These are phyloP conservation scores for Prosopocoilus inquinatus DNA, from an alignment of 2,888 invertebrate genomes.

Conservation along the genomic window DNA sequence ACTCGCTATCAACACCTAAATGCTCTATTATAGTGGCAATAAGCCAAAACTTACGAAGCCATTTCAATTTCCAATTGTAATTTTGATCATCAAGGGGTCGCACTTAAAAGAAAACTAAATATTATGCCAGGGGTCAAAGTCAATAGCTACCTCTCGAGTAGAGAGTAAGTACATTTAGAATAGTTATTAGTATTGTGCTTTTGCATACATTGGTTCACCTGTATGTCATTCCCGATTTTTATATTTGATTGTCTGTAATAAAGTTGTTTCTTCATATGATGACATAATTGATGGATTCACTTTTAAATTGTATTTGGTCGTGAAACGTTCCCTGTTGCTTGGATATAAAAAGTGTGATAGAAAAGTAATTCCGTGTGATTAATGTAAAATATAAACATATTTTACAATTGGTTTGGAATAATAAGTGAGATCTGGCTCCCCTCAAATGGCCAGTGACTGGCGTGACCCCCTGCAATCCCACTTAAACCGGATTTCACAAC, in stretches of 20 bases:
- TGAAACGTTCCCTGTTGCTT: too few species aligned
- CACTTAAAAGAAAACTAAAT: conserved; percentile 7
- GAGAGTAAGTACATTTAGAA: too few species aligned
- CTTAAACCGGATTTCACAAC: conserved; percentile 46
- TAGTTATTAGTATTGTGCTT: too few species aligned
- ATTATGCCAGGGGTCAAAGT: too few species aligned
- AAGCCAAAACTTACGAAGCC: conserved; percentile 47
- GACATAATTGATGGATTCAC: too few species aligned
- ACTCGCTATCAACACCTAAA: conserved; percentile 47
- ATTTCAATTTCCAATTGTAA: conserved; percentile 51
- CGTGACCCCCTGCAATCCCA: conserved; percentile 40
- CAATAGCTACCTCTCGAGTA: too few species aligned
- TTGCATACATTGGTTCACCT: too few species aligned
- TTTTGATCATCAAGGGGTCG: conserved; percentile 26
- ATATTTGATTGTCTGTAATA: too few species aligned
- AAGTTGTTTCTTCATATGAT: too few species aligned
- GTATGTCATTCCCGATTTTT: too few species aligned
- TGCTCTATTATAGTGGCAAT: conserved; percentile 46
- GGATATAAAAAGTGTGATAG: too few species aligned
- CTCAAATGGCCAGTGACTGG: conserved; percentile 37
- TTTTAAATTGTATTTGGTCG: too few species aligned
- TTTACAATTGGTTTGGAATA: conserved; percentile 14
- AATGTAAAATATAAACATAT: conserved; percentile 5
- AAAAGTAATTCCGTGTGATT: background rate
- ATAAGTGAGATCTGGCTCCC: conserved; percentile 27